Base-by-base conservation (phyloP, 2,797 vertebrate genomes). In the Scolopax bukidnonensis region DNA sequence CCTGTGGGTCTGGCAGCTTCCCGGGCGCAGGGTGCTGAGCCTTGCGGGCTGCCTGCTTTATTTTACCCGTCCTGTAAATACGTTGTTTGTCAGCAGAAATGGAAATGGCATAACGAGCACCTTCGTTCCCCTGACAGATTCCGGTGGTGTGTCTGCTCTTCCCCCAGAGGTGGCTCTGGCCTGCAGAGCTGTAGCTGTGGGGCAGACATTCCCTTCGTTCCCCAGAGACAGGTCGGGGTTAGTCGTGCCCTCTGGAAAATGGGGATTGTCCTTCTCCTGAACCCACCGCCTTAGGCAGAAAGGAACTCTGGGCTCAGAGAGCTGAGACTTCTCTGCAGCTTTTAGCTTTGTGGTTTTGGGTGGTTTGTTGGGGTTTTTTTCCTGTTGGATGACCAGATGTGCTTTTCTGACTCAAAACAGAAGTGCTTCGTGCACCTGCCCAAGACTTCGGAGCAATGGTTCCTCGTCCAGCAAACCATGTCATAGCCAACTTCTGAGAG, bases 51-150 rank as follows among this genome's bases (percentile, higher is more conserved):
- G 1, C 0, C 0, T 56, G 45, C 57, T 84, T 93, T 93, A 63
- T 92, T 91, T 93, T 79, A 91, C 87, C 83, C 84, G 63, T 90
- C 45, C 43, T 90, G 19, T 82, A 68, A 89, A 88, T 51, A 10
- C 6, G 17, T 43, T 67, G 59, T 86, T 92, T 77, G 76, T 89
- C 78, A 89, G 89, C 89, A 95, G 64, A 84, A 76, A 84, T 41
- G 50, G 53, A 57, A 87, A 82, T 92, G 33, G 21, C 28, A 4
- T 78, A 65, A 71, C 1, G 1, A 10, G 32, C 8, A 3, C 65
- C 59, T 47, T 47, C 45, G 78, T 86, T 77, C 61, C 67, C 71
- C 73, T 76, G 75, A 63, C 33, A 3, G 18, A 65, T 77, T 89
- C 75, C 41, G 20, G 33, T 60, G 54, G n/a, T 80, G 16, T 9